Evolutionary conservation across 1,140 invertebrate genomes (phyloP).

Genomic region (Brachionus koreanus): DNA sequence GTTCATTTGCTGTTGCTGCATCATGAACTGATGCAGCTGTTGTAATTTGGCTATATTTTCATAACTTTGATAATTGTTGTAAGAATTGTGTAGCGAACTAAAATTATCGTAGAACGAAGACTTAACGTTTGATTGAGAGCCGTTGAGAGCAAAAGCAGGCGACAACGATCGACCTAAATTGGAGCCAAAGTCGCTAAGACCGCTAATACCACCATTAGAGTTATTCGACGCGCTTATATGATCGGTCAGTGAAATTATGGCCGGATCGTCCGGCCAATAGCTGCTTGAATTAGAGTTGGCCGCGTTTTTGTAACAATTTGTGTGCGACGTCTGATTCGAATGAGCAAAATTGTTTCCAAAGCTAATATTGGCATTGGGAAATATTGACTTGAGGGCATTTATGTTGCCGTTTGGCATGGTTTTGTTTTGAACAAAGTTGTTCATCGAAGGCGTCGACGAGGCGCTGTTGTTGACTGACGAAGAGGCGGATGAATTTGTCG

Average conservation of each 20-base stretch:
- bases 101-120: conserved; percentile 27
- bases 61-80: neutral
- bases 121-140: neutral
- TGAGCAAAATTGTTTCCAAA: conserved; percentile 4
- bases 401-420: neutral
- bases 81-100: conserved; percentile 1
- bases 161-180: neutral
- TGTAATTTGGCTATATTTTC: conserved; percentile 28
- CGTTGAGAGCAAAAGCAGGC: neutral
- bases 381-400: conserved; percentile 18
- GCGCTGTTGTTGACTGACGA: conserved; percentile 40
- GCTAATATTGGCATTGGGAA: conserved; percentile 42
- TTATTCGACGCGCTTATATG: neutral
- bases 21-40: conserved; percentile 14
- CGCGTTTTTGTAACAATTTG: neutral
- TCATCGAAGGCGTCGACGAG: conserved; percentile 26
- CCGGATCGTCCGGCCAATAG: conserved; percentile 43
- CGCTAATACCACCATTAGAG: neutral
- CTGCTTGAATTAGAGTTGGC: neutral
- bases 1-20: neutral
- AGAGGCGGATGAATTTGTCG: conserved; percentile 23
- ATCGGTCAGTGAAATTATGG: conserved; percentile 24
- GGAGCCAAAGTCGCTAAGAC: neutral
- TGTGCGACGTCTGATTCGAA: neutral
- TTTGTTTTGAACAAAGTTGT: neutral